Conservation (phyloP, 2,113 vertebrate genomes). For the Gadus macrocephalus region DNA sequence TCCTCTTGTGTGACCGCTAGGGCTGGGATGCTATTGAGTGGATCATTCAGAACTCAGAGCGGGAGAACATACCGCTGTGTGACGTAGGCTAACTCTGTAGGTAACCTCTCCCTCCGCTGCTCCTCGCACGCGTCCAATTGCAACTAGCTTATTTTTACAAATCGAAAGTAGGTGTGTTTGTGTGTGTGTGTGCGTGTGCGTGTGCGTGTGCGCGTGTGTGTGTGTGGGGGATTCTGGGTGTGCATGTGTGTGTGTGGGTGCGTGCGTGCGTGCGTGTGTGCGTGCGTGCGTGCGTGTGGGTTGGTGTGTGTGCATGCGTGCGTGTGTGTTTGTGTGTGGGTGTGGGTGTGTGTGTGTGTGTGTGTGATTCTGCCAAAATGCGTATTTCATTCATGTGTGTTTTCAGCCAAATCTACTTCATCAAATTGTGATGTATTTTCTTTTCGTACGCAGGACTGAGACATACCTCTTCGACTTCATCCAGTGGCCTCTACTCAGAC, state of each 20-base stretch:
- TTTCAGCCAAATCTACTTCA: not conserved
- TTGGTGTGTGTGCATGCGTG: no score
- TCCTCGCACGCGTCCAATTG: conserved; percentile 24
- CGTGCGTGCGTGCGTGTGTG: no score
- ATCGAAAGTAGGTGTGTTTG: no score
- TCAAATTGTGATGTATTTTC: not conserved
- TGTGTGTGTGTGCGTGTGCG: no score
- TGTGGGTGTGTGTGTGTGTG: no score
- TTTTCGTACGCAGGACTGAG: conserved; percentile 32
- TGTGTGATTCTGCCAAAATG: no score
- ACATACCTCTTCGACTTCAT: not conserved
- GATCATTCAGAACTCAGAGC: conserved; percentile 96
- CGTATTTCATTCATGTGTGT: not conserved
- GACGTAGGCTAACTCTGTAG: conserved; percentile 68
- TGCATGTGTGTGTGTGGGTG: no score
- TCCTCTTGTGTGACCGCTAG: conserved; percentile 77
- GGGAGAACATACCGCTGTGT: conserved; percentile 72
- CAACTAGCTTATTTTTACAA: no score
- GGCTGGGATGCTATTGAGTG: conserved; percentile 99
- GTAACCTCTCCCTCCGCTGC: conserved; percentile 64
- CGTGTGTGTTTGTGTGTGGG: no score
- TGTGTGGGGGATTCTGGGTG: no score
- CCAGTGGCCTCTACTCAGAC: not conserved
- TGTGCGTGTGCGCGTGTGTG: no score
- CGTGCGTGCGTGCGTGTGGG: no score